Percentiles rank a stretch among this genome's conserved stretches.
Evolutionary conservation across 2,888 invertebrate genomes (phyloP).

Genomic region (Pammene aurita): DNA sequence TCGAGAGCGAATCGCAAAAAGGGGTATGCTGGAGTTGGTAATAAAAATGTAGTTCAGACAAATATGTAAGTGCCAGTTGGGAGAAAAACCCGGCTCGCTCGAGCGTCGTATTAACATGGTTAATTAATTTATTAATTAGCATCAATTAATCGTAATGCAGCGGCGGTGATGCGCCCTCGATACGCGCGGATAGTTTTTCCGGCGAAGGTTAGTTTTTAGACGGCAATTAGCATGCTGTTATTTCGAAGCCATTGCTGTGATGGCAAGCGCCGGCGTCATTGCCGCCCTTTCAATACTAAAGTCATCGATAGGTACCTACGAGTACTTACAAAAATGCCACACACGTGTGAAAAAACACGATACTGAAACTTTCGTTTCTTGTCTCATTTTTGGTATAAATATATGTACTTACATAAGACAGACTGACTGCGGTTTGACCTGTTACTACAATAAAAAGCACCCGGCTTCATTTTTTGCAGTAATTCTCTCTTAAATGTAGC

Average conservation of each 20-base stretch:
- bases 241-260: constrained; percentile 55
- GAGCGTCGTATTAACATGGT: constrained; percentile 76
- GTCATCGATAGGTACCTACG: constrained; percentile 17
- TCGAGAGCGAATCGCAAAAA: constrained; percentile 62
- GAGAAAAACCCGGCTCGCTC: constrained; percentile 69
- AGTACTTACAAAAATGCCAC: background rate
- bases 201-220: constrained; percentile 65
- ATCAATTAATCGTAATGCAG: constrained; percentile 76
- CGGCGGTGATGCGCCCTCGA: constrained; percentile 58
- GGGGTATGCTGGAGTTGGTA: constrained; percentile 59
- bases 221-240: constrained; percentile 60
- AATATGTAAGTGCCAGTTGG: constrained; percentile 59
- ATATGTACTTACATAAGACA: background rate
- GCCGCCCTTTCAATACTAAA: constrained; percentile 49
- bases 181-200: constrained; percentile 72
- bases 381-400: constrained; percentile 21
- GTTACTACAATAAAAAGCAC: too few species aligned
- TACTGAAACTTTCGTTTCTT: constrained; percentile 57
- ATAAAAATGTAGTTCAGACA: constrained; percentile 68
- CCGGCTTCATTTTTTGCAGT: too few species aligned
- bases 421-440: too few species aligned
- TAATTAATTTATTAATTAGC: constrained; percentile 82
- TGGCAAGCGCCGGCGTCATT: constrained; percentile 49
- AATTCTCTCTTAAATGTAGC: too few species aligned
- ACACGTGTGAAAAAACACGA: too few species aligned